phyloP scores from a whole-genome alignment of 2,888 invertebrate genomes.

The Nomada lathburiana region DNA sequence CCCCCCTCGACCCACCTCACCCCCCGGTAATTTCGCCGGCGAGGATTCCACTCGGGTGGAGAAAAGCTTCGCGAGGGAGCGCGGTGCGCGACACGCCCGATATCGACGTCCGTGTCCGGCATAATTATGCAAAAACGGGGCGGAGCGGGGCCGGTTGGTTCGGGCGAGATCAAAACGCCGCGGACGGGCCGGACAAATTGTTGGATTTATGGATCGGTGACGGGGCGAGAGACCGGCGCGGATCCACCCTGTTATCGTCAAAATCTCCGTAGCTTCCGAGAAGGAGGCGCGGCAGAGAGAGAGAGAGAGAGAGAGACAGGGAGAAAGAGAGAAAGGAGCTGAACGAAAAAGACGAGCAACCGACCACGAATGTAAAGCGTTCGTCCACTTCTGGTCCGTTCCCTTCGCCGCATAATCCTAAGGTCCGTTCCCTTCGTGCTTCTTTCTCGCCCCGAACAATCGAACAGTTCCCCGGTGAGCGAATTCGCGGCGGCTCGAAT shows the following conservation, averaged over 20 bases:
- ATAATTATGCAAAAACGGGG: conserved; percentile 78
- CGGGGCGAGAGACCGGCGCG: conserved; percentile 73
- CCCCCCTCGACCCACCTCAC: conserved; percentile 13
- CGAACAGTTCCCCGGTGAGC: too few relatives aligned
- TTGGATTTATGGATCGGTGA: conserved; percentile 82
- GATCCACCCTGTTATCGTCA: conserved; percentile 78
- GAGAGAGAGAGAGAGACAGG: background rate
- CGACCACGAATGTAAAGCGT: conserved; percentile 56
- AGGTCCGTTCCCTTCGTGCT: background rate
- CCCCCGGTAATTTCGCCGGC: background rate
- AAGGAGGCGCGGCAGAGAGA: conserved; percentile 62
- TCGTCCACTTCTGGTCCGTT: conserved; percentile 27
- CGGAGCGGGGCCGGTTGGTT: conserved; percentile 70
- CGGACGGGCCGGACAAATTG: conserved; percentile 82
- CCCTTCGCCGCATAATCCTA: conserved; percentile 43
- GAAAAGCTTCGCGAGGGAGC: too few relatives aligned
- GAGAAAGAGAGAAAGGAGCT: background rate
- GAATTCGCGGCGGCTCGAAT: too few relatives aligned
- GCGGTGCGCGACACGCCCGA: conserved; percentile 40
- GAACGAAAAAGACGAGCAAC: conserved; percentile 43
- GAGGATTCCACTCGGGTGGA: too few relatives aligned
- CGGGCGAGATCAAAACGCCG: conserved; percentile 82
- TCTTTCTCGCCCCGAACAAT: background rate
- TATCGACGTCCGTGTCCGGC: conserved; percentile 71
- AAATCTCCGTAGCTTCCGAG: conserved; percentile 82